Evolutionary conservation across 2,797 vertebrate species (phyloP).

Genomic region (Myripristis jacobus): DNA sequence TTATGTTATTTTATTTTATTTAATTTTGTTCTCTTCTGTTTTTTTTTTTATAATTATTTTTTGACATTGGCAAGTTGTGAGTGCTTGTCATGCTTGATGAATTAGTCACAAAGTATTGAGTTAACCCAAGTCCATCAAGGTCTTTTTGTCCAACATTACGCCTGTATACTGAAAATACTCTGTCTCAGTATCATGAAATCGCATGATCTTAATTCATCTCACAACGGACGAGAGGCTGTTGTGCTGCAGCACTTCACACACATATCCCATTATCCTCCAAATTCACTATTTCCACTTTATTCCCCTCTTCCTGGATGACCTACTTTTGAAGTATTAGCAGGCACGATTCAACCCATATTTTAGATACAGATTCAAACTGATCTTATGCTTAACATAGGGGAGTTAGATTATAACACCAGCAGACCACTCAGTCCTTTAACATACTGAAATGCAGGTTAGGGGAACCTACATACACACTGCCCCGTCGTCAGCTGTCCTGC

Average conservation of each 20-base stretch:
- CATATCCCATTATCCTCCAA: not conserved
- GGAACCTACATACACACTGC: conserved; percentile 22
- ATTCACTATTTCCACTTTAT: not conserved
- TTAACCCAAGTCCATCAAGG: too few species aligned
- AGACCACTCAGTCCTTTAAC: conserved; percentile 20
- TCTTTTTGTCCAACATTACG: not conserved
- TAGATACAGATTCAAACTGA: not conserved
- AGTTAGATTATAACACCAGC: not conserved
- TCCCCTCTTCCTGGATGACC: not conserved
- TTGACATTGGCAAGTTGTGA: not conserved
- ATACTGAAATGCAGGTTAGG: conserved; percentile 22
- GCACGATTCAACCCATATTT: not conserved
- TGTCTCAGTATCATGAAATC: not conserved
- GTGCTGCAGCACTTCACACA: too few species aligned
- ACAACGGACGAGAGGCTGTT: too few species aligned
- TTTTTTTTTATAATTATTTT: not conserved
- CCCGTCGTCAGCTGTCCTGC: conserved; percentile 52
- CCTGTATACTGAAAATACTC: not conserved
- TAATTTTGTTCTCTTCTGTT: not conserved
- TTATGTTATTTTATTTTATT: not conserved
- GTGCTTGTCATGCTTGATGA: too few species aligned
- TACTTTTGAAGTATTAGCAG: not conserved
- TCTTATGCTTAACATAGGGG: conserved; percentile 4
- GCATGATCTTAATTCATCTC: not conserved
- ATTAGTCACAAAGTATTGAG: too few species aligned